Evolutionary conservation across 2,888 invertebrate species (phyloP).

Genomic region (Vandiemenella viatica): DNA sequence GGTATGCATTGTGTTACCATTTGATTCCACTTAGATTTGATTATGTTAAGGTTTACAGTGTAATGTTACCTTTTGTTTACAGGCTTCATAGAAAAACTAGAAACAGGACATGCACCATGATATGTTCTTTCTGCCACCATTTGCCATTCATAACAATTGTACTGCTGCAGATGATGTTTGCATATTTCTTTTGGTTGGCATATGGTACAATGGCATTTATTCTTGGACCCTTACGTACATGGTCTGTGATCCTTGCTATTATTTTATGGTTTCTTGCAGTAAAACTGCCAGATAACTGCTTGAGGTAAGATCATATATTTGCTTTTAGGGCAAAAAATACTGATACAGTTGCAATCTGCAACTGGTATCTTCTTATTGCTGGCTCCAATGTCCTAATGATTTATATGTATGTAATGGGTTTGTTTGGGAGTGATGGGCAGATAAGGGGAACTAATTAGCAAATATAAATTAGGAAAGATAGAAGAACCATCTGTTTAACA

Average conservation of each 20-base stretch:
- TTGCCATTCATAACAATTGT: constrained; percentile 41
- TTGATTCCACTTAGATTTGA: not conserved
- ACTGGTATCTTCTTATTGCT: too few relatives aligned
- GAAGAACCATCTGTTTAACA: too few relatives aligned
- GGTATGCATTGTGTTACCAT: constrained; percentile 26
- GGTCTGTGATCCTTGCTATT: constrained; percentile 55
- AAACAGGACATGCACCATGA: not conserved
- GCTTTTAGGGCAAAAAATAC: too few relatives aligned
- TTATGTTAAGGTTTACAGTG: not conserved
- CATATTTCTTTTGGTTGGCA: constrained; percentile 65
- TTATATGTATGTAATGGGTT: too few relatives aligned
- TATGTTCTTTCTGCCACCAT: constrained; percentile 22
- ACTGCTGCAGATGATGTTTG: constrained; percentile 43
- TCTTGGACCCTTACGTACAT: constrained; percentile 63
- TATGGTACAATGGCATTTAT: constrained; percentile 64
- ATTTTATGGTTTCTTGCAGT: constrained; percentile 49
- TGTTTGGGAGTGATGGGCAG: too few relatives aligned
- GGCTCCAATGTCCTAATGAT: too few relatives aligned
- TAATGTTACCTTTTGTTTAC: not conserved
- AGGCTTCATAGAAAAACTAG: not conserved
- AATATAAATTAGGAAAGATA: too few relatives aligned
- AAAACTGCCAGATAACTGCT: constrained; percentile 42
- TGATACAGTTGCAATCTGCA: too few relatives aligned
- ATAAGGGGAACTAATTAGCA: too few relatives aligned
- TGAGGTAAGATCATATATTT: constrained; percentile 34